Conservation (phyloP, 2,888 invertebrate species). For the Agrilus biguttatus region DNA sequence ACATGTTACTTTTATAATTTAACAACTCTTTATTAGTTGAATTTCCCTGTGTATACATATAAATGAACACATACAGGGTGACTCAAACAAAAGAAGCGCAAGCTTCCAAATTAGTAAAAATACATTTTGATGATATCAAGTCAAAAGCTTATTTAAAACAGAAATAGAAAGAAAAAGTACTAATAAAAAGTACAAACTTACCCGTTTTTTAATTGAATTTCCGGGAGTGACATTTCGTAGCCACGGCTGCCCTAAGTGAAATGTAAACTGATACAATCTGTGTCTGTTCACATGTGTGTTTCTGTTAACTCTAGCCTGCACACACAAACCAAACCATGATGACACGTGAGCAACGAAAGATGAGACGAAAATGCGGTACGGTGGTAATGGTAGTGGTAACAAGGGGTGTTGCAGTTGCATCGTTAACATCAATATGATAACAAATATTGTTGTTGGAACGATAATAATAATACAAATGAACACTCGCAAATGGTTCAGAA, state of each 20-base stretch:
- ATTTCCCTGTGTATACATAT: too few species aligned
- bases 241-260: conserved; percentile 77
- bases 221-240: conserved; percentile 42
- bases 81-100: too few species aligned
- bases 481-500: too few species aligned
- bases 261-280: conserved; percentile 52
- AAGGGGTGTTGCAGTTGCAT: too few species aligned
- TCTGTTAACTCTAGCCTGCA: conserved; percentile 40
- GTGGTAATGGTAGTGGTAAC: not conserved
- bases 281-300: conserved; percentile 27
- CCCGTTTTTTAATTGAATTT: conserved; percentile 45
- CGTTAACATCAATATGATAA: too few species aligned
- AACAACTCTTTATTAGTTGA: too few species aligned
- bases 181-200: conserved; percentile 23
- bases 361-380: conserved; percentile 1
- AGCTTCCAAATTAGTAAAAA: too few species aligned
- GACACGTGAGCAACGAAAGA: conserved; percentile 13
- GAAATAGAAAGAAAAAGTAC: not conserved
- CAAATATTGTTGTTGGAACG: too few species aligned
- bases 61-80: too few species aligned
- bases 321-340: conserved; percentile 36
- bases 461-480: too few species aligned
- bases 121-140: too few species aligned
- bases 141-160: not conserved
- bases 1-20: too few species aligned